Evolutionary conservation across 2,113 vertebrate genomes (phyloP), one percentile per base, ranked within the genome.

Genomic region (Asarcornis scutulata): DNA sequence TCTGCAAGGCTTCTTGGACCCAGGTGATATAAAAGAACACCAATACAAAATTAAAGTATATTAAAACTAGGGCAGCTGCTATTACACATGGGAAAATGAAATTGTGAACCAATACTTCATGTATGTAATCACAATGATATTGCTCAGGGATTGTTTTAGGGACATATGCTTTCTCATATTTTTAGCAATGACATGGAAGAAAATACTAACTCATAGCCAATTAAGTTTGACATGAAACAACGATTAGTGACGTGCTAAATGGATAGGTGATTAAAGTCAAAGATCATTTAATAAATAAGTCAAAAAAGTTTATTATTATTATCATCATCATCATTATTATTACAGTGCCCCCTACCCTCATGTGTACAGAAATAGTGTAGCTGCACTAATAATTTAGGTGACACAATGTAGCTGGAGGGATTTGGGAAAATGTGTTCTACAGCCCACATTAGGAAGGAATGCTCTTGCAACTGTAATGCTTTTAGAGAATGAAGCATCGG

Each of bases 321-420:
- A 46, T 44, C 7, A 17, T 44, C 17, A 44, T 44, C 17, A 44
- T 44, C 17, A 44, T 46, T 21, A 46, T 46, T 46, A 42, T 53
- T 84, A 7, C 26, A 38, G 25, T 9, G 9, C 73, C 13, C 2
- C 0, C 2, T 52, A 6, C 4, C 1, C 25, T 63, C 4, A 4
- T 3, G 1, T 0, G 3, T 12, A 75, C 78, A 83, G 38, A 74
- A 56, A 59, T 10, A 58, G 2, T 10, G 7, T 32, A 18, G 6
- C 27, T 72, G 4, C 67, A 50, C 0, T 1, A 12, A 86, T 13
- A 73, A 55, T 3, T 67, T 23, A 58, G 25, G 2, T 53, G 46
- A 71, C 3, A 77, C 17, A 7, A 2, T 21, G 11, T 31, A 32
- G 7, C 16, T 53, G 14, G 9, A 60, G n/a, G 10, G 13, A 48